A percentile compares a stretch with the other conserved stretches of the same genome.
Evolutionary conservation across 1,140 invertebrate species (phyloP).

Genomic region (Drosophila cardini): DNA sequence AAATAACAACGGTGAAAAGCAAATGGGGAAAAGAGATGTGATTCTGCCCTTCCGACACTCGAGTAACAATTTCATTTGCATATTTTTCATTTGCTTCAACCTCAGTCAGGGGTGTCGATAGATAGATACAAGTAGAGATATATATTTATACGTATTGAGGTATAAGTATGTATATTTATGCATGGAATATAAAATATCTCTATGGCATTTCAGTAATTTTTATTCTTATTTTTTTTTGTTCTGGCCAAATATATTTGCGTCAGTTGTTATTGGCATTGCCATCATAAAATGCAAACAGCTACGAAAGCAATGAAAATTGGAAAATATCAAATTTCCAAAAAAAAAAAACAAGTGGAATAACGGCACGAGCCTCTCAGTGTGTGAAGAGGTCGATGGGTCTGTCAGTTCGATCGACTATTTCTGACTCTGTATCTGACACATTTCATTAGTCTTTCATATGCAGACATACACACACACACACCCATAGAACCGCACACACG

Average conservation of each 20-base stretch:
- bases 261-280: conserved; percentile 52
- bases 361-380: conserved; percentile 9
- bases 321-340: conserved; percentile 78
- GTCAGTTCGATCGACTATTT: conserved; percentile 62
- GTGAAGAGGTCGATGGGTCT: conserved; percentile 52
- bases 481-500: conserved; percentile 9
- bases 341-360: conserved; percentile 9
- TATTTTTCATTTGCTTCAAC: conserved; percentile 73
- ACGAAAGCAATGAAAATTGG: conserved; percentile 75
- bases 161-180: conserved; percentile 30
- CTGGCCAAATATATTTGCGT: conserved; percentile 44
- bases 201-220: conserved; percentile 63
- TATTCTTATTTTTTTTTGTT: not conserved
- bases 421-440: conserved; percentile 71
- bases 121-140: conserved; percentile 31
- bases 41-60: conserved; percentile 59
- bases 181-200: conserved; percentile 45
- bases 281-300: conserved; percentile 64
- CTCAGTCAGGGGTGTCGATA: conserved; percentile 58
- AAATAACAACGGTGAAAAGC: conserved; percentile 61
- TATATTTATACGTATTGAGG: conserved; percentile 26
- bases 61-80: conserved; percentile 83
- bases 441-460: conserved; percentile 70
- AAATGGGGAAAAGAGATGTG: conserved; percentile 26
- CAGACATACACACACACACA: conserved; percentile 27